These are phyloP conservation scores for Monopterus albus DNA, from an alignment of 2,113 vertebrate species.

Conservation along the genomic window DNA sequence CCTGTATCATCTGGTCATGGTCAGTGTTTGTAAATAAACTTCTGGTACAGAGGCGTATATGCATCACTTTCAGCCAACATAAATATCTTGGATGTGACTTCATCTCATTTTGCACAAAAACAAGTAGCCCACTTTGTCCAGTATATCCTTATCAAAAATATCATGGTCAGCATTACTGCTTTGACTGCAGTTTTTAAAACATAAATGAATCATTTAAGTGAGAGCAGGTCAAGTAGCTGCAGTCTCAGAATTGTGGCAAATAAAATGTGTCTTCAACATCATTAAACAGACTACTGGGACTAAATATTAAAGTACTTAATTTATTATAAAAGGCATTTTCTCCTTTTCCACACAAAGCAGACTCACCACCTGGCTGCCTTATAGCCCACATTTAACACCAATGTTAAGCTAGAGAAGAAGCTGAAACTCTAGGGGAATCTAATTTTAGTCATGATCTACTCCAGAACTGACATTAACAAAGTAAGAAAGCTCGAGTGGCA, in stretches of 20 bases:
- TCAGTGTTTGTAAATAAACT: not conserved
- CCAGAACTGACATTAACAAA: conserved; percentile 1
- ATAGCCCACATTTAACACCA: conserved; percentile 48
- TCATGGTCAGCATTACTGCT: not conserved
- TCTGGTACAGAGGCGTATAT: not conserved
- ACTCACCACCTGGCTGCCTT: not conserved
- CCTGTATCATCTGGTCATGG: not conserved
- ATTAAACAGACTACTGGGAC: conserved; percentile 14
- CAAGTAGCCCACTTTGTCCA: not conserved
- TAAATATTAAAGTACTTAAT: not conserved
- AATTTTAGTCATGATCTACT: conserved; percentile 59
- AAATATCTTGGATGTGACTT: not conserved
- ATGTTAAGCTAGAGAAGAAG: conserved; percentile 21
- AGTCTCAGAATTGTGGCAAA: conserved; percentile 29
- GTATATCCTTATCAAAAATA: not conserved
- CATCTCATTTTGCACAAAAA: not conserved
- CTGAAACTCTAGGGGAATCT: conserved; percentile 40
- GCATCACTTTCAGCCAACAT: not conserved
- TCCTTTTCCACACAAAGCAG: not conserved
- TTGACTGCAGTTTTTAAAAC: conserved; percentile 12
- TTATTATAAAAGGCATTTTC: not conserved
- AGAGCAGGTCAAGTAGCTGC: conserved; percentile 12
- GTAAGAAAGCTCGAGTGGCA: conserved; percentile 4
- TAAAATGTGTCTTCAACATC: conserved; percentile 20
- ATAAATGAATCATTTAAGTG: conserved; percentile 12